These are phyloP conservation scores for Rhagonycha lutea DNA, from an alignment of 2,888 invertebrate genomes.

Conservation along the genomic window DNA sequence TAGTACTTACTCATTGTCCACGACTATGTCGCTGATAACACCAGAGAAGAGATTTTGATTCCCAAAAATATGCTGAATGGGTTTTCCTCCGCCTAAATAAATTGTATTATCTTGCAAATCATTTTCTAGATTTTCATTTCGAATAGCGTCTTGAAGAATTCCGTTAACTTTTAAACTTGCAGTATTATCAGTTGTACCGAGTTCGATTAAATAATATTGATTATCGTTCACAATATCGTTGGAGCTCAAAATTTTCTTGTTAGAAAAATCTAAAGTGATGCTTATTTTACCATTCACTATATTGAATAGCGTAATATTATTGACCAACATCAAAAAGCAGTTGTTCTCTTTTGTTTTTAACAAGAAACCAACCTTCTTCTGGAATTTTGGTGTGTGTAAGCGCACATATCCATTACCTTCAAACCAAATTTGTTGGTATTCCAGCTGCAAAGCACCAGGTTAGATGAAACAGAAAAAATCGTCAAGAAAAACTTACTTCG, in stretches of 20 bases:
- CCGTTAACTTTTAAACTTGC: constrained; percentile 22
- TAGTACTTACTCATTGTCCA: constrained; percentile 73
- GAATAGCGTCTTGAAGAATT: constrained; percentile 3
- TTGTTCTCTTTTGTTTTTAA: constrained; percentile 27
- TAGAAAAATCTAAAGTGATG: constrained; percentile 1
- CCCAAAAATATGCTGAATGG: not conserved
- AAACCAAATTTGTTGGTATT: constrained; percentile 70
- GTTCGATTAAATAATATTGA: constrained; percentile 32
- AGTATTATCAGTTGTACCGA: constrained; percentile 19
- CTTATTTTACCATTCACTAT: constrained; percentile 26
- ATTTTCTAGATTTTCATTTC: constrained; percentile 1
- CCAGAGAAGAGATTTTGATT: constrained; percentile 58
- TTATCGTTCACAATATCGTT: constrained; percentile 28
- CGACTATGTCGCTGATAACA: constrained; percentile 81
- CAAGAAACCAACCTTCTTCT: constrained; percentile 26
- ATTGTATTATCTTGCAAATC: not conserved
- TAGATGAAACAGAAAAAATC: not conserved
- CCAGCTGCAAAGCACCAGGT: constrained; percentile 39
- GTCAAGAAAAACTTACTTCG: constrained; percentile 18
- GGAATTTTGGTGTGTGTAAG: constrained; percentile 54
- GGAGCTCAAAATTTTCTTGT: constrained; percentile 13
- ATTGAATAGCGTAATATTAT: constrained; percentile 2
- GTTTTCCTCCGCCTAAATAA: constrained; percentile 22
- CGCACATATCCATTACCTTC: constrained; percentile 81
- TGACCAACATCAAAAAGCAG: constrained; percentile 24